phyloP scores from a whole-genome alignment of 1,140 invertebrate genomes.

The Drosophila burlai region DNA sequence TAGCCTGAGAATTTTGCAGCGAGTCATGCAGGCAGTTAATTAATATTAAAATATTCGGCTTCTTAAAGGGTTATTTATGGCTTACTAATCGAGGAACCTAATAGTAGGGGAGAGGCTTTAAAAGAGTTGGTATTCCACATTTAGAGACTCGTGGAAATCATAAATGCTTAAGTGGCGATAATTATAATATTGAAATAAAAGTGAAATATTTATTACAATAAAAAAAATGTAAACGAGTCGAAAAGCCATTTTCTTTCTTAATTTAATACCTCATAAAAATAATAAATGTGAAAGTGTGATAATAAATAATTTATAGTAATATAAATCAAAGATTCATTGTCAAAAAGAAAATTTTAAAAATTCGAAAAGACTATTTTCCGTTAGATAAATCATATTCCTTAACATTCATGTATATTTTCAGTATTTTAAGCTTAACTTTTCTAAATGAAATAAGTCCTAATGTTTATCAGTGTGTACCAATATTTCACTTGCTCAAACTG shows the following conservation, averaged over 20 bases:
- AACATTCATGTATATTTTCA: background rate
- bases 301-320: background rate
- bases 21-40: conserved; percentile 8
- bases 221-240: no score
- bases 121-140: background rate
- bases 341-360: no score
- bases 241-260: no score
- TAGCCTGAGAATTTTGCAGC: background rate
- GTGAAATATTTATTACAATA: no score
- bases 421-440: background rate
- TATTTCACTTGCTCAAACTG: conserved; percentile 9
- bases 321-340: background rate
- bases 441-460: background rate
- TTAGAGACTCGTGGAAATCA: background rate
- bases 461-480: background rate
- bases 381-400: background rate
- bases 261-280: no score
- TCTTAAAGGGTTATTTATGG: conserved; percentile 21
- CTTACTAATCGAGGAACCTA: background rate
- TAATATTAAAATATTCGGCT: conserved; percentile 19
- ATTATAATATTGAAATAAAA: background rate
- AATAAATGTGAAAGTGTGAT: no score
- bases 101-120: no score
- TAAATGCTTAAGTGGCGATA: background rate
- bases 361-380: no score